Evolutionary conservation across 2,797 vertebrate species (phyloP), one percentile per base, ranked within the genome.

Genomic region (Trachops cirrhosus): DNA sequence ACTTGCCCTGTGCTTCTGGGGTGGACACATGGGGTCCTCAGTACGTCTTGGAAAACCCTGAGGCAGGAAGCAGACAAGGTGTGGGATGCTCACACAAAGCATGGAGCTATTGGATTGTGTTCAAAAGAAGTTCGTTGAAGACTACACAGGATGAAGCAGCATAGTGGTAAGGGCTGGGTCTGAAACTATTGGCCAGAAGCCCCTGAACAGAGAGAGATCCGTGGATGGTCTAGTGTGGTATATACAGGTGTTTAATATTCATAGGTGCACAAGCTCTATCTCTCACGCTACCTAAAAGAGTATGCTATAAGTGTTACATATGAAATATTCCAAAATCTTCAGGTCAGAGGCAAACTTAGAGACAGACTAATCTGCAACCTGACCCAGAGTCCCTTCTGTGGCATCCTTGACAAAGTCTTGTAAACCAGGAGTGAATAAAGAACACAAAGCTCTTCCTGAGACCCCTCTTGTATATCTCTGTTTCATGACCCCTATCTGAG

Each of bases 21-120:
- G 9, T 32, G 1, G 14, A 15, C 2, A 1, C 3, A 1, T 26
- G 16, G 64, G 19, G 10, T 18, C 71, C 16, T 70, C 21, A 32
- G 4, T 6, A 50, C 9, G 41, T 39, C 16, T 5, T 4, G 5
- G 34, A 34, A 68, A 64, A 24, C 11, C 1, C 34, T 15, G 26
- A 39, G 29, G 37, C 21, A 26, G 52, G 29, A 19, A 24, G 22
- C 37, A 46, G 10, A 26, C 2, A 14, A 46, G 48, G 11, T 26
- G 2, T 32, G 15, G 2, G 8, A 14, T 26, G 11, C 26, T n/a
- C 44, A 0, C 5, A 1, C 12, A 21, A 54, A 29, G 5, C 24
- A 0, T 6, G 0, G 37, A 16, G 16, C 46, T 19, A 7, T 9
- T 2, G 3, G 22, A 12, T 11, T 14, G 19, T 19, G 26, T 57